phyloP scores from a whole-genome alignment of 2,113 vertebrate genomes.

The Ascaphus truei region DNA sequence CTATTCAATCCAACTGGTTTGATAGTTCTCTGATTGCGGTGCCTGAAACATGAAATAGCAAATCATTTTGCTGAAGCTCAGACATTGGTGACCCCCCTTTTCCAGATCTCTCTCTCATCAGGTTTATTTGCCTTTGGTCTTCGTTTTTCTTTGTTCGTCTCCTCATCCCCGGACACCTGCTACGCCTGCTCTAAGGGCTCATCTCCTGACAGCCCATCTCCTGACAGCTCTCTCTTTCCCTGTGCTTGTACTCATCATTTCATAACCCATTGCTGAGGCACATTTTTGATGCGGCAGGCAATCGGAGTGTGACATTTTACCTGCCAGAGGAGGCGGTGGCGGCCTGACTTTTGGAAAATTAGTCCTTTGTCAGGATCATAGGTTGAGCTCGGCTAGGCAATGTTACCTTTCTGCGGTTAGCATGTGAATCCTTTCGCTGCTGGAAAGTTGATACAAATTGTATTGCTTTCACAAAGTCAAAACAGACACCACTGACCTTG shows the following conservation, averaged over 20 bases:
- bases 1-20: too few relatives aligned
- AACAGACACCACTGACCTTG: too few relatives aligned
- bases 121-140: not conserved
- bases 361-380: not conserved
- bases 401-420: too few relatives aligned
- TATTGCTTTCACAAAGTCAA: too few relatives aligned
- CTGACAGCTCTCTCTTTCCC: not conserved
- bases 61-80: not conserved
- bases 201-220: not conserved
- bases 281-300: constrained; percentile 14
- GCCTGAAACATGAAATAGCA: constrained; percentile 1
- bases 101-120: not conserved
- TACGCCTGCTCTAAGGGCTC: not conserved
- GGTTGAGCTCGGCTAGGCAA: not conserved
- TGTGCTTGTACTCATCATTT: constrained; percentile 9
- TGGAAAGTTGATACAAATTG: too few relatives aligned
- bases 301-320: constrained; percentile 19
- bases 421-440: too few relatives aligned
- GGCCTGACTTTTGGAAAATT: not conserved
- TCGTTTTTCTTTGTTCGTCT: not conserved
- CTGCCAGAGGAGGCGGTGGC: not conserved
- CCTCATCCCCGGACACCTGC: constrained; percentile 3
- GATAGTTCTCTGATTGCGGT: not conserved
- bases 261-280: constrained; percentile 4
- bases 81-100: not conserved